Evolutionary conservation across 2,888 invertebrate species (phyloP), one percentile per base, ranked within the genome.

Genomic region (Eupithecia pulchellata): DNA sequence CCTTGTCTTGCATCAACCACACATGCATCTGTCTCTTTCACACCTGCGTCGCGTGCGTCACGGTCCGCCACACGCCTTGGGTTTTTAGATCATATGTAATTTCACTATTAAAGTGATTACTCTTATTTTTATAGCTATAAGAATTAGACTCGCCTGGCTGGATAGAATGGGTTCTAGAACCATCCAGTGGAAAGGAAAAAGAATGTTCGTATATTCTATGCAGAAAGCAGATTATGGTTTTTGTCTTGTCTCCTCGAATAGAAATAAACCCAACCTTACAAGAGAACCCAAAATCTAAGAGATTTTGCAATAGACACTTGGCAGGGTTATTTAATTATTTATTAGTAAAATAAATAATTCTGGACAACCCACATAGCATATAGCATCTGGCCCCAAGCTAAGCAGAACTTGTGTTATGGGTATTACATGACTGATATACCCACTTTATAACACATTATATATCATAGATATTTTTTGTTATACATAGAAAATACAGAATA

Each of bases 61-160:
- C 75, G 77, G 73, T 75, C 73, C 74, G 80, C 77, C 81, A 82
- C 84, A 85, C 83, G 75, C 77, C 77, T 78, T 80, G 80, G 78
- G 68, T 85, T 86, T 84, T 82, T 81, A 81, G 84, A 80, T 63
- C 72, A 74, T 75, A 72, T 52, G 72, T 66, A 68, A 68, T 73
- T 75, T 71, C 69, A 65, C 68, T 73, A 64, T 73, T 73, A n/a
- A 9, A 36, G 20, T 30, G 36, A 69, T 52, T 55, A 71, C 36
- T 68, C 75, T 76, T 78, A 76, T 73, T 68, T 64, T 68, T 32
- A 65, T 67, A 57, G 34, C 0, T 14, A n/a, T 74, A 76, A 70
- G 72, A 68, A 14, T 30, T 66, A 69, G 60, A 64, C 63, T 75
- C 58, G 39, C 9, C 34, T 61, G 29, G 14, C 39, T 60, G 39